A percentile compares a stretch with the other conserved stretches of the same genome.
Conservation (phyloP, 2,888 invertebrate species). For the Cryptosula pallasiana region DNA sequence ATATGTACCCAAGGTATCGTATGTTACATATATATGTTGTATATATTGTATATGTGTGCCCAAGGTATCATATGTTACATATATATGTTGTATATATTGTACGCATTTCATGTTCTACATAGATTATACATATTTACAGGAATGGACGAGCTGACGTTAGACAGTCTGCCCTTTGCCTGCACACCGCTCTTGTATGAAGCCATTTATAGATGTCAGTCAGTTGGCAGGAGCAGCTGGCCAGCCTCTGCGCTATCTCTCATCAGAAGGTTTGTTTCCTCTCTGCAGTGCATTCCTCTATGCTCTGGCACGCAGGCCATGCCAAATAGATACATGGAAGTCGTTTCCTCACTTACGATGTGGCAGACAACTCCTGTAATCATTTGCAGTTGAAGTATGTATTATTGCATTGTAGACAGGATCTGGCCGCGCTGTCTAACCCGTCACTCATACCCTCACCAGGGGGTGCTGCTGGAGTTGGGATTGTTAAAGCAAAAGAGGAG, state of each 20-base stretch:
- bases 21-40: background rate
- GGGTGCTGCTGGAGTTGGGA: no score
- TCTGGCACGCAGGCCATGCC: no score
- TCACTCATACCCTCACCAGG: background rate
- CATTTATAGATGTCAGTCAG: conserved; percentile 65
- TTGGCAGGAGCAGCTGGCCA: conserved; percentile 70
- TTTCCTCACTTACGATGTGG: no score
- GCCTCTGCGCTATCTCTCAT: conserved; percentile 66
- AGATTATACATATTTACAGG: no score
- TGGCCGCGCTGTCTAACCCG: background rate
- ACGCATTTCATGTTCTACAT: conserved; percentile 23
- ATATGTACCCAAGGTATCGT: no score
- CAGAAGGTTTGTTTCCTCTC: conserved; percentile 46
- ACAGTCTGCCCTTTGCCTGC: conserved; percentile 68
- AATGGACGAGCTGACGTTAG: conserved; percentile 66
- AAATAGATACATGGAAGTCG: no score
- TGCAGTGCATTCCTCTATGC: no score
- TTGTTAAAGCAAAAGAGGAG: no score
- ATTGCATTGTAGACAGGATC: conserved; percentile 7
- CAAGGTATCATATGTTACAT: background rate
- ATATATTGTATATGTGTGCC: background rate
- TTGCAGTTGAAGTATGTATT: no score
- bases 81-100: background rate
- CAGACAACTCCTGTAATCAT: no score
- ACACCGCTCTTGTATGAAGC: conserved; percentile 65